Percentiles rank a stretch among this genome's conserved stretches.
phyloP scores from a whole-genome alignment of 2,888 invertebrate genomes.

The Chrysopilus asiliformis region DNA sequence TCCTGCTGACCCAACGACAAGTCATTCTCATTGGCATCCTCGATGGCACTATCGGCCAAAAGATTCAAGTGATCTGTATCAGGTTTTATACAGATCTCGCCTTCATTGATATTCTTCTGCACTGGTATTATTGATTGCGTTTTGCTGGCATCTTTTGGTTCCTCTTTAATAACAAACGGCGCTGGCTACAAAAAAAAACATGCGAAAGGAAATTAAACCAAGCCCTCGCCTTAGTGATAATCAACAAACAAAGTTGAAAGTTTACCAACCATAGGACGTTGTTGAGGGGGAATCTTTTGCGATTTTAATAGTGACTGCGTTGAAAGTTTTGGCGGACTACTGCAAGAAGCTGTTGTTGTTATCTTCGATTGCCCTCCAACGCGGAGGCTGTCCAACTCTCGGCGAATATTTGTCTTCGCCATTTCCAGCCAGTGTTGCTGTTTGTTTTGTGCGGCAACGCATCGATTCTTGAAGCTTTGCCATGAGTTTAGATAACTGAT shows the following conservation, averaged over 20 bases:
- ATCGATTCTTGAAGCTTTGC: slow-evolving; percentile 38
- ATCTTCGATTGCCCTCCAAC: too few relatives aligned
- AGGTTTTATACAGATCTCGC: too few relatives aligned
- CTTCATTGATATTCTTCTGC: too few relatives aligned
- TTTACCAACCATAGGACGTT: slow-evolving; percentile 4
- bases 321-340: neutral
- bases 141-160: too few relatives aligned
- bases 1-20: too few relatives aligned
- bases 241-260: neutral
- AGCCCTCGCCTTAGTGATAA: too few relatives aligned
- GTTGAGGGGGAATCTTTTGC: neutral
- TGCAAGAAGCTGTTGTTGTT: too few relatives aligned
- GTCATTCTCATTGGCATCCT: too few relatives aligned
- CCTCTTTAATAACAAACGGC: slow-evolving; percentile 31
- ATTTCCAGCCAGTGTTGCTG: slow-evolving; percentile 32
- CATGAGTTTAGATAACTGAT: slow-evolving; percentile 37
- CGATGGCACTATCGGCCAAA: too few relatives aligned
- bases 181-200: slow-evolving; percentile 22
- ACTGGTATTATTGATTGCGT: too few relatives aligned
- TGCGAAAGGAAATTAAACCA: neutral
- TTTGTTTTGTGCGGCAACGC: slow-evolving; percentile 31
- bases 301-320: neutral
- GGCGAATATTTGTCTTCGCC: slow-evolving; percentile 16
- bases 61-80: too few relatives aligned
- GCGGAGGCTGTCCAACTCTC: neutral